Conservation (phyloP, 2,113 vertebrate genomes). For the Triplophysa tibetana region DNA sequence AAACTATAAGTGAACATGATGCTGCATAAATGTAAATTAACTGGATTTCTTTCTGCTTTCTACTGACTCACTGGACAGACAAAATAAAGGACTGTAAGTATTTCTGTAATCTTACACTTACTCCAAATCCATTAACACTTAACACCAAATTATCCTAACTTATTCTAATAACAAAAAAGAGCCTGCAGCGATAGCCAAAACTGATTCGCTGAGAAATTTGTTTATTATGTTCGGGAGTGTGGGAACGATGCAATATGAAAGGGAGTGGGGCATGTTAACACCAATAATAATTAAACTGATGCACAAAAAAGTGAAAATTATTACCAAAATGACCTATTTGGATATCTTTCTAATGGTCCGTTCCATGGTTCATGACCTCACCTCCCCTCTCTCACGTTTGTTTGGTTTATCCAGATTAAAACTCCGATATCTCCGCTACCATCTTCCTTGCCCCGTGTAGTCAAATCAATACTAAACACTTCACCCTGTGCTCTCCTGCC, state of each 20-base stretch:
- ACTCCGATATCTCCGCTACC: too few species aligned
- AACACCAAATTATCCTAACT: neutral
- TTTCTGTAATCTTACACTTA: neutral
- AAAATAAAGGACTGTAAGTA: constrained; percentile 59
- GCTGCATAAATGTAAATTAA: constrained; percentile 18
- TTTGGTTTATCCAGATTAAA: too few species aligned
- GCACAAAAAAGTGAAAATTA: too few species aligned
- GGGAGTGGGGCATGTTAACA: neutral
- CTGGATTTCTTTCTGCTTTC: constrained; percentile 18
- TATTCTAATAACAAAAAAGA: neutral
- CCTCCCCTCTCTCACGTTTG: too few species aligned
- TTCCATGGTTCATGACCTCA: too few species aligned
- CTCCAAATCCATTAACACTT: neutral
- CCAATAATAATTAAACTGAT: neutral
- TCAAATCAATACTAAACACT: too few species aligned
- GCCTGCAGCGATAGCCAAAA: constrained; percentile 11
- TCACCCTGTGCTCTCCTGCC: neutral
- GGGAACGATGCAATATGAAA: neutral
- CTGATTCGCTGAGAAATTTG: neutral
- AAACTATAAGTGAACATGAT: constrained; percentile 17
- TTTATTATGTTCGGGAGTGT: constrained; percentile 31
- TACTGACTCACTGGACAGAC: constrained; percentile 54
- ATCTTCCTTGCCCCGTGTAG: too few species aligned
- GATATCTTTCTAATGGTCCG: too few species aligned
- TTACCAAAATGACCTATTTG: too few species aligned